Percentiles rank a stretch among this genome's conserved stretches.
These are phyloP conservation scores for Siphamia tubifer DNA, from an alignment of 2,113 vertebrate species.

Conservation along the genomic window DNA sequence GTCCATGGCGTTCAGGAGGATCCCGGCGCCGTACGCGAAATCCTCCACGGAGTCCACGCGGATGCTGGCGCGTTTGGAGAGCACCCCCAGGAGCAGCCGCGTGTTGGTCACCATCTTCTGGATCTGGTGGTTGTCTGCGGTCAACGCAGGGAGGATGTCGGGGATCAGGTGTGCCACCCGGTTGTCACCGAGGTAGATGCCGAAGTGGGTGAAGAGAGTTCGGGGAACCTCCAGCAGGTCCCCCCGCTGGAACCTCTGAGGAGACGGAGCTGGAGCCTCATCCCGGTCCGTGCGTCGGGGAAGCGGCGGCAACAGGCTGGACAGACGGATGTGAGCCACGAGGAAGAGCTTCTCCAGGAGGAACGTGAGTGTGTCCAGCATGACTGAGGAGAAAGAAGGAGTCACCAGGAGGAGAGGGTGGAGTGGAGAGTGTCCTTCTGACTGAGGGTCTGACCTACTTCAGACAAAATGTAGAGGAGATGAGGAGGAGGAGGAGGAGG, in stretches of 20 bases:
- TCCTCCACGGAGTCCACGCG: constrained; percentile 94
- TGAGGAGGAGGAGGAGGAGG: no score
- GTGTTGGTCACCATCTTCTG: constrained; percentile 88
- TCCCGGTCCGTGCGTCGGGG: no score
- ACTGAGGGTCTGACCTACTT: no score
- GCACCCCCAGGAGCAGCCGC: constrained; percentile 89
- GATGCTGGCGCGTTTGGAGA: constrained; percentile 85
- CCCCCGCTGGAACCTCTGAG: constrained; percentile 79
- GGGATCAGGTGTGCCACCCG: constrained; percentile 96
- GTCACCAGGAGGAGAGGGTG: no score
- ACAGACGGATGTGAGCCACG: constrained; percentile 80
- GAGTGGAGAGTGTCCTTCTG: no score
- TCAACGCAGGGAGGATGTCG: constrained; percentile 88
- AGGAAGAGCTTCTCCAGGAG: constrained; percentile 86
- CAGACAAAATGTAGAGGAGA: no score
- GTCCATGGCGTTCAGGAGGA: constrained; percentile 90
- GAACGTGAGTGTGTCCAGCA: constrained; percentile 83
- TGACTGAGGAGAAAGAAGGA: constrained; percentile 18
- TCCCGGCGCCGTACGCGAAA: constrained; percentile 89
- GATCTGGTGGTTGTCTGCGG: constrained; percentile 72
- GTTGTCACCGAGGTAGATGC: constrained; percentile 93
- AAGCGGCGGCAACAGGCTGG: constrained; percentile 56
- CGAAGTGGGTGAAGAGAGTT: constrained; percentile 92
- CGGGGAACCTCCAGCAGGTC: constrained; percentile 94
- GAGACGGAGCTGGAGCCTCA: background rate